Evolutionary conservation across 1,140 invertebrate genomes (phyloP).

Genomic region (Notospermus geniculatus): DNA sequence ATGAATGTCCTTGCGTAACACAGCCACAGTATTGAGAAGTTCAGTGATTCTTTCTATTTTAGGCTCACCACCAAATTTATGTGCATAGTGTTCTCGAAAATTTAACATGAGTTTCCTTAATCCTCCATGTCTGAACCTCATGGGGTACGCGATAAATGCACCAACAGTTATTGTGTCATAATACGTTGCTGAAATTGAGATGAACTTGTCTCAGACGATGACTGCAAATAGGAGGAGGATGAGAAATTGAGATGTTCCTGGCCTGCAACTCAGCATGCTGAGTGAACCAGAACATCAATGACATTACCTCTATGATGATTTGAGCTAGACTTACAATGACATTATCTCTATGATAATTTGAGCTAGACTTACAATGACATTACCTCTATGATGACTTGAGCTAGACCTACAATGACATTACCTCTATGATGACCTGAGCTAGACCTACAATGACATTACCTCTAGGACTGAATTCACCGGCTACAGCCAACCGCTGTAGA

Average conservation of each 20-base stretch:
- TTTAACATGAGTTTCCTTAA: slow-evolving; percentile 80
- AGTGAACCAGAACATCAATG: too few species aligned
- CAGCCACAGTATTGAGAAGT: slow-evolving; percentile 35
- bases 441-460: slow-evolving; percentile 26
- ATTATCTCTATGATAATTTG: too few species aligned
- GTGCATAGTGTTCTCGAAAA: slow-evolving; percentile 65
- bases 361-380: too few species aligned
- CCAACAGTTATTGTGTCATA: slow-evolving; percentile 89
- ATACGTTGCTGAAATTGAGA: slow-evolving; percentile 77
- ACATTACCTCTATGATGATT: too few species aligned
- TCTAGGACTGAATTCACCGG: slow-evolving; percentile 71
- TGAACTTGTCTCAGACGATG: slow-evolving; percentile 4
- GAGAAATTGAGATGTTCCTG: too few species aligned
- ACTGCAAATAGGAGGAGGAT: too few species aligned
- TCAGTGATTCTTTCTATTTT: slow-evolving; percentile 38
- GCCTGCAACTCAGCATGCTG: too few species aligned
- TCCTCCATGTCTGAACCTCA: slow-evolving; percentile 81
- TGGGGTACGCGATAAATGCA: slow-evolving; percentile 85
- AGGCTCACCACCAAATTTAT: slow-evolving; percentile 31
- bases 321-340: too few species aligned
- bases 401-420: too few species aligned
- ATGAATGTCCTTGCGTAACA: slow-evolving; percentile 9
- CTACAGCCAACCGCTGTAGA: slow-evolving; percentile 82
- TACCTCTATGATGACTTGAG: too few species aligned
- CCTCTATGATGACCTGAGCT: too few species aligned